Base-by-base conservation (phyloP, 2,113 vertebrate genomes). In the Scomber scombrus region DNA sequence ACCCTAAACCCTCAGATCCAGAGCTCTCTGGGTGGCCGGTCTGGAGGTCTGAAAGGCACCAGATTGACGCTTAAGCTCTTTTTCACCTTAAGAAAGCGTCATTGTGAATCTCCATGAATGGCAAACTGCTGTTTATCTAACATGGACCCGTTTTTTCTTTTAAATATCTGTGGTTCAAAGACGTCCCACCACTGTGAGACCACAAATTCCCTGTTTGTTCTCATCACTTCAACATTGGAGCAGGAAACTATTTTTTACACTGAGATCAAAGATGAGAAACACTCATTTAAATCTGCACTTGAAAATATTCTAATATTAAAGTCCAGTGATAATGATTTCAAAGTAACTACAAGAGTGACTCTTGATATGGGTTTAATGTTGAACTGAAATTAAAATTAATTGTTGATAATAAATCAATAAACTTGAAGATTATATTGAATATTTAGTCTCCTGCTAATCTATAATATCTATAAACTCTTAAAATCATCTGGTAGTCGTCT, bases 21-120 rank as follows among this genome's bases (percentile, higher is more conserved):
- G 71, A 73, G 56, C 91, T 91, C 91, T 84, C 92, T 96, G 95
- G 94, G 93, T 96, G 95, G 95, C 95, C 95, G 94, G 87, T 84
- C 92, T 85, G 84, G 88, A 18, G 85, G 90, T 57, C 85, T 94
- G 89, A 73, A 91, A 95, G 91, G 92, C 94, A 92, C 88, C 74
- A 89, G 86, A 91, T 61, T 91, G 85, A 93, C 66, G 89, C 91
- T 83, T 94, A 94, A 60, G 66, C 0, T 21, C 75, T 72, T 81
- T 84, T 86, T 40, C 50, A 82, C 90, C 72, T 86, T 63, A 82
- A 90, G 87, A 90, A 91, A 85, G 85, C 73, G 85, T 92, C 92
- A 93, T 96, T 95, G 91, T 68, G 75, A 88, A 93, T 86, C 55
- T 71, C 87, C 14, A 69, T 87, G 91, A 88, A 86, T 55, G 8